Percentiles rank a stretch among this genome's conserved stretches.
These are phyloP conservation scores for Carposina sasakii DNA, from an alignment of 1,140 invertebrate species.

Conservation along the genomic window DNA sequence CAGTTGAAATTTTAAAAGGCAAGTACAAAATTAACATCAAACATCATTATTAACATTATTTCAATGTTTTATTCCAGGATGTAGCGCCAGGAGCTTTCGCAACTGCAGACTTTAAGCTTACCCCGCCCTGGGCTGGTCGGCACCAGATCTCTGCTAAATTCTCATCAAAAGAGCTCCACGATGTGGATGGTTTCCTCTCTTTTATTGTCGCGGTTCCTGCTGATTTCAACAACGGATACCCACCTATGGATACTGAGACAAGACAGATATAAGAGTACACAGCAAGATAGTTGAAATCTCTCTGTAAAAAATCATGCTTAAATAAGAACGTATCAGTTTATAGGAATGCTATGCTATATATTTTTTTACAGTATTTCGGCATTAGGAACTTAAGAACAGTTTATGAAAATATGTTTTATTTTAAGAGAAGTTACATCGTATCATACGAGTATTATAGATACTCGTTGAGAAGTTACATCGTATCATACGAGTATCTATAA, in stretches of 20 bases:
- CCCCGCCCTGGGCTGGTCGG: slow-evolving; percentile 80
- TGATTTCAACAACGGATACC: slow-evolving; percentile 43
- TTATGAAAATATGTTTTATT: too few relatives aligned
- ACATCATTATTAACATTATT: not conserved
- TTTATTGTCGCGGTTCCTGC: slow-evolving; percentile 54
- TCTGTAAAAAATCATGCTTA: too few relatives aligned
- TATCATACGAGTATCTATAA: too few relatives aligned
- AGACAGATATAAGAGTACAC: not conserved
- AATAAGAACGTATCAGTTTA: not conserved
- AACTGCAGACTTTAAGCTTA: slow-evolving; percentile 80
- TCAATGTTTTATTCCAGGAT: slow-evolving; percentile 35
- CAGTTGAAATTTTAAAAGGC: too few relatives aligned
- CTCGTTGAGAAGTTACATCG: too few relatives aligned
- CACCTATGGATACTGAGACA: slow-evolving; percentile 15
- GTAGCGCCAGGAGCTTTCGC: slow-evolving; percentile 78
- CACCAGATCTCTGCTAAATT: slow-evolving; percentile 88
- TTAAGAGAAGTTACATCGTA: too few relatives aligned
- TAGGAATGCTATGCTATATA: too few relatives aligned
- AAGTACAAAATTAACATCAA: too few relatives aligned
- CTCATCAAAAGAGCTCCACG: slow-evolving; percentile 84
- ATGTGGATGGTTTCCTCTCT: slow-evolving; percentile 86
- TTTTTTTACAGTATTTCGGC: too few relatives aligned
- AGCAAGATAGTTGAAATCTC: too few relatives aligned
- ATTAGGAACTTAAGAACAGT: too few relatives aligned
- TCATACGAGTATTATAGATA: too few relatives aligned